Percentiles rank a stretch among this genome's conserved stretches.
phyloP scores from a whole-genome alignment of 2,888 invertebrate species.

The Drosophila lacicola region DNA sequence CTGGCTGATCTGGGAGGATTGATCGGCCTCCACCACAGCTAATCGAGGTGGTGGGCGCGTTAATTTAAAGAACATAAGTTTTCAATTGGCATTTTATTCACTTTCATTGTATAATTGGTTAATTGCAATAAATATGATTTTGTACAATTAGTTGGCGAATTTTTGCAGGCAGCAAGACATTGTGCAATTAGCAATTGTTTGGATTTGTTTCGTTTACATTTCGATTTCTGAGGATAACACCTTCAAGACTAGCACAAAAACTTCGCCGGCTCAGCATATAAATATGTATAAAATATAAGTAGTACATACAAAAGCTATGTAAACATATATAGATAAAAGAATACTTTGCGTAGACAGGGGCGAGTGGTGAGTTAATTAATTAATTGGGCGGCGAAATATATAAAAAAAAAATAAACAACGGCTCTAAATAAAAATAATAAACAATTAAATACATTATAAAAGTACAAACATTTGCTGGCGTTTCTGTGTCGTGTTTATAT shows the following conservation, averaged over 20 bases:
- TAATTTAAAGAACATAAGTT: neutral
- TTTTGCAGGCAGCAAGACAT: slow-evolving; percentile 61
- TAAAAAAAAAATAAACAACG: slow-evolving; percentile 50
- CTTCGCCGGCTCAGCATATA: slow-evolving; percentile 71
- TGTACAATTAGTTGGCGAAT: slow-evolving; percentile 73
- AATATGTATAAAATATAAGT: slow-evolving; percentile 49
- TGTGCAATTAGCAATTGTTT: slow-evolving; percentile 61
- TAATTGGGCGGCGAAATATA: slow-evolving; percentile 48
- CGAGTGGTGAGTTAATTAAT: slow-evolving; percentile 49
- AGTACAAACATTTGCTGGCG: slow-evolving; percentile 69
- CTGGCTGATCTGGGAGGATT: neutral
- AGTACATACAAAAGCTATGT: slow-evolving; percentile 56
- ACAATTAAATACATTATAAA: slow-evolving; percentile 76
- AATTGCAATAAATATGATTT: slow-evolving; percentile 67
- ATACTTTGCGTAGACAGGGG: slow-evolving; percentile 68
- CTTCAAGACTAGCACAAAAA: slow-evolving; percentile 73
- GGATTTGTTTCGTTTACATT: slow-evolving; percentile 40
- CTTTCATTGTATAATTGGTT: slow-evolving; percentile 59
- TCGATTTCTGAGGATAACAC: slow-evolving; percentile 58
- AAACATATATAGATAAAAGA: slow-evolving; percentile 57
- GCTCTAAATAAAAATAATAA: slow-evolving; percentile 70
- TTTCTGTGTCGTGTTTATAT: slow-evolving; percentile 27
- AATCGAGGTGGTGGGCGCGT: neutral
- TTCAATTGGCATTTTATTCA: slow-evolving; percentile 61
- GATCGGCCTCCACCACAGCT: neutral